These are phyloP conservation scores for Rhinolophus ferrumequinum DNA, from an alignment of 2,113 vertebrate genomes.

Conservation along the genomic window DNA sequence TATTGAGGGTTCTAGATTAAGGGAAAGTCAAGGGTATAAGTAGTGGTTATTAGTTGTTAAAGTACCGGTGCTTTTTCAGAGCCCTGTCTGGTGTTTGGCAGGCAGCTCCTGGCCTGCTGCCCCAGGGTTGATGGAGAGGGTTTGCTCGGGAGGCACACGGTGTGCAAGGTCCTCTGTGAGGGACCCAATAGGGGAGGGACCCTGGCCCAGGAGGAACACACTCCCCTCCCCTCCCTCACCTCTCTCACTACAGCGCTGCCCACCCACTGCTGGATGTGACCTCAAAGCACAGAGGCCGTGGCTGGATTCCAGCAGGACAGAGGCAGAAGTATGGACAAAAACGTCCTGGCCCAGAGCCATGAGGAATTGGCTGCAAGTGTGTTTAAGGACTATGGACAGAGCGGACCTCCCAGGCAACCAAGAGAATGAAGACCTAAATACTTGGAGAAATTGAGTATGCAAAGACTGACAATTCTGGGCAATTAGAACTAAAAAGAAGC, in stretches of 20 bases:
- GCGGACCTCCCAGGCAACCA: neutral
- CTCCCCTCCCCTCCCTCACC: too few species aligned
- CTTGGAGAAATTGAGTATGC: neutral
- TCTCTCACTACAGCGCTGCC: neutral
- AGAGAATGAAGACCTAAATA: neutral
- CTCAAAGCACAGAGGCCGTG: neutral
- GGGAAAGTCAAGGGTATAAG: neutral
- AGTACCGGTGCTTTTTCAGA: neutral
- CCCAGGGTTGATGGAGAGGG: neutral
- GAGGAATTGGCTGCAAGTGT: too few species aligned
- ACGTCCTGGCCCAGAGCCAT: too few species aligned
- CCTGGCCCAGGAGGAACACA: neutral
- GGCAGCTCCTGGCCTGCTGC: neutral
- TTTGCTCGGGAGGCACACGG: neutral
- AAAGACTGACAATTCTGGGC: neutral
- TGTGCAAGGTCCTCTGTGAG: neutral
- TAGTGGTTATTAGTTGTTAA: neutral
- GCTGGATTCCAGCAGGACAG: neutral
- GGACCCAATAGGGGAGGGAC: neutral
- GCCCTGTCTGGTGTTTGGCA: neutral
- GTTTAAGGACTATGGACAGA: neutral
- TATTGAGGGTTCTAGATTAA: neutral
- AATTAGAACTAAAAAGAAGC: neutral
- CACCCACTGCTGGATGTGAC: neutral
- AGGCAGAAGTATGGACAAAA: neutral